These are phyloP conservation scores for Cosmopolites sordidus DNA, from an alignment of 2,888 invertebrate species.

Conservation along the genomic window DNA sequence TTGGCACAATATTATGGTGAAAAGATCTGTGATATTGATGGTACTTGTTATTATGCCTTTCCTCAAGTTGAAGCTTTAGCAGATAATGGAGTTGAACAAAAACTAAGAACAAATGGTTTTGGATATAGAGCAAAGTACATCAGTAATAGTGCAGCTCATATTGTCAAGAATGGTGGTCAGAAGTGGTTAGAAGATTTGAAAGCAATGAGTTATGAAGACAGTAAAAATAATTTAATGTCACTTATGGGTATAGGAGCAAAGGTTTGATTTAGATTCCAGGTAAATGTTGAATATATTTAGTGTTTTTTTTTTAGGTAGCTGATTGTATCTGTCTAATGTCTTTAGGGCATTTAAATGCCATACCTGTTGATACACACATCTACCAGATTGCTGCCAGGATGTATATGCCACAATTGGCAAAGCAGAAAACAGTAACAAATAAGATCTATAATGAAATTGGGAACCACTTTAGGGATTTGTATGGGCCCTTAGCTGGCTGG, in stretches of 20 bases:
- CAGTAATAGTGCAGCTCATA: slow-evolving; percentile 60
- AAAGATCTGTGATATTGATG: slow-evolving; percentile 65
- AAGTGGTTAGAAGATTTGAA: slow-evolving; percentile 71
- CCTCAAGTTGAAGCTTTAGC: slow-evolving; percentile 68
- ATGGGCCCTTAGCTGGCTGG: slow-evolving; percentile 90
- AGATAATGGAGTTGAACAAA: slow-evolving; percentile 60
- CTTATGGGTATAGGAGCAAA: slow-evolving; percentile 92
- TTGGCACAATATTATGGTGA: slow-evolving; percentile 77
- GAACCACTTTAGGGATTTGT: slow-evolving; percentile 70
- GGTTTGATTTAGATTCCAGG: slow-evolving; percentile 51
- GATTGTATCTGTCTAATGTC: slow-evolving; percentile 98
- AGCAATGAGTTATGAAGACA: slow-evolving; percentile 64
- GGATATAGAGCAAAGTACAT: slow-evolving; percentile 89
- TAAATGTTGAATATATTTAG: not conserved
- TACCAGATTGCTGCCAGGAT: slow-evolving; percentile 80
- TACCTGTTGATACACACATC: slow-evolving; percentile 96
- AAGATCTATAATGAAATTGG: slow-evolving; percentile 84
- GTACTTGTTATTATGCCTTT: slow-evolving; percentile 68
- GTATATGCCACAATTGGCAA: slow-evolving; percentile 73
- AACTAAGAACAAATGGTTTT: slow-evolving; percentile 70
- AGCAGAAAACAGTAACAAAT: slow-evolving; percentile 73
- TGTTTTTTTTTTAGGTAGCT: slow-evolving; percentile 66
- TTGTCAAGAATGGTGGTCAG: slow-evolving; percentile 64
- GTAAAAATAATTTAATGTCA: slow-evolving; percentile 68
- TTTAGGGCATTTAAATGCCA: slow-evolving; percentile 76